Percentiles rank a stretch among this genome's conserved stretches.
These are phyloP conservation scores for Halcyon malimbica DNA, from an alignment of 2,113 vertebrate genomes.

Conservation along the genomic window DNA sequence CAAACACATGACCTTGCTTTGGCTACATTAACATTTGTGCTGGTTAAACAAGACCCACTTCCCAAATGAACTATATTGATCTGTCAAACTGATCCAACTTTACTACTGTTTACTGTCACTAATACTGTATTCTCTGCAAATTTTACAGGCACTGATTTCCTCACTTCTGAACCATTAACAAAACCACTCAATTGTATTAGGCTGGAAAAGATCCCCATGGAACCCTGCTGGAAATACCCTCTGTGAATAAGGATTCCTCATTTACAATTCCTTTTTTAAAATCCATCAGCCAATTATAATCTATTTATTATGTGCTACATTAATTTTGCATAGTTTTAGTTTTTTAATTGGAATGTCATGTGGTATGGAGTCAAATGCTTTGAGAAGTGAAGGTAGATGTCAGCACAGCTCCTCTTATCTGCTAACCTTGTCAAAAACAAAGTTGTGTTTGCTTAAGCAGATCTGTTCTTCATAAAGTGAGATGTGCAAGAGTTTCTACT, in stretches of 20 bases:
- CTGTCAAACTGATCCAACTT: not conserved
- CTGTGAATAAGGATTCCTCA: not conserved
- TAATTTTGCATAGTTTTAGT: constrained; percentile 31
- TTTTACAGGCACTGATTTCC: constrained; percentile 3
- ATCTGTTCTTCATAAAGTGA: not conserved
- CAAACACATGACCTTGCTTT: not conserved
- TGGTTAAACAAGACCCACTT: not conserved
- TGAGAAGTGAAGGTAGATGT: constrained; percentile 16
- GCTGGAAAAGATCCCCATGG: not conserved
- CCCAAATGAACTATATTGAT: not conserved
- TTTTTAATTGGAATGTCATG: constrained; percentile 22
- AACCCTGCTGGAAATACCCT: not conserved
- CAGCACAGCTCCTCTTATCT: constrained; percentile 19
- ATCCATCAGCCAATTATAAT: constrained; percentile 7
- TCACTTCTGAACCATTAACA: not conserved
- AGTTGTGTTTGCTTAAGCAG: not conserved
- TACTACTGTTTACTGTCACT: not conserved
- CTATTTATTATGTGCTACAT: not conserved
- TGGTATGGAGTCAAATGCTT: constrained; percentile 1
- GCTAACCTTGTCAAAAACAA: not conserved
- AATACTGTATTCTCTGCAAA: not conserved
- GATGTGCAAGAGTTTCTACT: not conserved
- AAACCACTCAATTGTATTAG: not conserved
- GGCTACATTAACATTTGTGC: not conserved
- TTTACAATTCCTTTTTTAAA: constrained; percentile 17